Evolutionary conservation across 2,797 vertebrate genomes (phyloP).

Genomic region (Sparus aurata): DNA sequence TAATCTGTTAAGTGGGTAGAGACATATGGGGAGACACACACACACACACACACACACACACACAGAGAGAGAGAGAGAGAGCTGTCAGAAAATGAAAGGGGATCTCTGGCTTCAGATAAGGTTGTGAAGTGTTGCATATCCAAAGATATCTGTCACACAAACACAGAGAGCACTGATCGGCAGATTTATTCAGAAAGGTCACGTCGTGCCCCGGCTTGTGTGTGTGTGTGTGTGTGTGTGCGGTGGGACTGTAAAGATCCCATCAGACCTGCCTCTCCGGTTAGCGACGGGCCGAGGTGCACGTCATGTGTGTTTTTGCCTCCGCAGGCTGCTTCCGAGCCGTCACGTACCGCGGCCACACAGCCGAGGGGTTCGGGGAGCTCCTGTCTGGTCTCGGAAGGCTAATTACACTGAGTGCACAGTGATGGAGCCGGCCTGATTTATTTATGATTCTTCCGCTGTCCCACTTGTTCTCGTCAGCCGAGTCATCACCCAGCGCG

Average conservation of each 20-base stretch:
- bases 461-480: conserved; percentile 51
- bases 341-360: neutral
- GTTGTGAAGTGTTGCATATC: conserved; percentile 69
- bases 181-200: conserved; percentile 74
- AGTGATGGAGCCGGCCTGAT: conserved; percentile 44
- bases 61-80: neutral
- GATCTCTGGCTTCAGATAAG: conserved; percentile 69
- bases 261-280: conserved; percentile 34
- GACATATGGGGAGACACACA: conserved; percentile 43
- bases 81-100: conserved; percentile 71
- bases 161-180: conserved; percentile 57
- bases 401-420: conserved; percentile 63
- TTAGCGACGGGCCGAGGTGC: neutral
- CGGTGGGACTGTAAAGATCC: conserved; percentile 54
- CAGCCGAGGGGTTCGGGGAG: conserved; percentile 7
- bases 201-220: conserved; percentile 33
- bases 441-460: conserved; percentile 57
- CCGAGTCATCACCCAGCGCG: conserved; percentile 35
- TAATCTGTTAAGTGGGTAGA: conserved; percentile 78
- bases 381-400: conserved; percentile 47
- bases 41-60: conserved; percentile 4
- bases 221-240: conserved; percentile 25
- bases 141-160: conserved; percentile 69
- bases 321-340: conserved; percentile 5
- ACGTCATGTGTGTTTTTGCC: neutral